Base-by-base conservation (phyloP, 2,888 invertebrate genomes). In the Melanostoma mellinum region DNA sequence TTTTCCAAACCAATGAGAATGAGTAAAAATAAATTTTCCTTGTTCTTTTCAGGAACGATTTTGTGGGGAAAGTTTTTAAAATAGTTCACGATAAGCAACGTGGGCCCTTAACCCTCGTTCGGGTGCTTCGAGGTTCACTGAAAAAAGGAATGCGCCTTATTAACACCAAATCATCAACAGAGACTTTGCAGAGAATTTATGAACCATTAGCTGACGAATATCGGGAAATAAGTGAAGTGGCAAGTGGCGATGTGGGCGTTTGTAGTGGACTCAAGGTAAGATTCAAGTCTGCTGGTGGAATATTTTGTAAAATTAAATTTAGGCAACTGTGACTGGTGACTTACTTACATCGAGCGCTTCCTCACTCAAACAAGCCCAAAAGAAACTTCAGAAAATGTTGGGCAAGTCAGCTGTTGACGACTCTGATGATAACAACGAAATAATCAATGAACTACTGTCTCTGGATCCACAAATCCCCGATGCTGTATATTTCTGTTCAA, bases 401-500 rank as follows among this genome's bases (percentile, higher is more conserved):
- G 82, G 86, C 33, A 87, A 88, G 6, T 50, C 71, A 9, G 55
- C 73, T 5, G 4, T 48, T 3, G 88, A 89, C 46, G 88, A 90
- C 0, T 89, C 92, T 3, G 89, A 87, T 3, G 88, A 88, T n/a
- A 79, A 77, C 0, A 80, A 9, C 4, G 87, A 88, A 42, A 61
- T 86, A 0, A 86, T 87, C 1, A 86, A 87, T 30, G 89, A 89
- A 61, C 87, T 90, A 42, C 89, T 91, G 52, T 87, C 88, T 0
- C 78, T 92, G 86, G 95, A 95, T 2, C 93, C 96, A 0, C 93
- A 93, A 53, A 92, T 98, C 76, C 98, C 98, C 0, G 96, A 97
- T 88, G 98, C 99, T 0, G 99, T 99, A 0, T 99, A 98, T 92
- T 96, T 98, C 89, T 99, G 99, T 90, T 96, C 97, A 1, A 95